Evolutionary conservation across 1,140 invertebrate species (phyloP).

Genomic region (Nymphalis io): DNA sequence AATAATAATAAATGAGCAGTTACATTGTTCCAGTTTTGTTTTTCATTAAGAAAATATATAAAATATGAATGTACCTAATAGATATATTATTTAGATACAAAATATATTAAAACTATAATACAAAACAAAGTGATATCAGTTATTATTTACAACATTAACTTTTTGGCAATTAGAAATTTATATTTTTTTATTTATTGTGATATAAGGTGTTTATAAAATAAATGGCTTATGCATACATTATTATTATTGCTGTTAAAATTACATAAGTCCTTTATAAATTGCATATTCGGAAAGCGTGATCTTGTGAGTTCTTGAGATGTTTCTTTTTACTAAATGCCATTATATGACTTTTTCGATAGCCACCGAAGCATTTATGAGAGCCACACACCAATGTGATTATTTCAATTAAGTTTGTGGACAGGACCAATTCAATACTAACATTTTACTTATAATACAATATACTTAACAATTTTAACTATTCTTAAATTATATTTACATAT

Average conservation of each 20-base stretch:
- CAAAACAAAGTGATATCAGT: no score
- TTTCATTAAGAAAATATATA: no score
- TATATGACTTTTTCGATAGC: conserved; percentile 10
- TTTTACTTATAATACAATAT: not conserved
- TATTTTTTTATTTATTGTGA: no score
- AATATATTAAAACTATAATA: no score
- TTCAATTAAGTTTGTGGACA: conserved; percentile 42
- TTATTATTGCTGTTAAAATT: not conserved
- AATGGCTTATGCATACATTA: conserved; percentile 8
- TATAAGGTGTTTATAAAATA: not conserved
- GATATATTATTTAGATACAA: no score
- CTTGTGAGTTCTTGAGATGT: conserved; percentile 4
- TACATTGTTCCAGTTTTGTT: no score
- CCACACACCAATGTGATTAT: conserved; percentile 53
- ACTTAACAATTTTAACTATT: not conserved
- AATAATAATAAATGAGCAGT: no score
- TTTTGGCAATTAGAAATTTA: no score
- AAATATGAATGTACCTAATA: no score
- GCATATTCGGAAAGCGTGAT: conserved; percentile 11
- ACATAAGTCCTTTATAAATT: not conserved
- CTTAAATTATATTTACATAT: no score
- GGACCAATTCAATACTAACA: conserved; percentile 21
- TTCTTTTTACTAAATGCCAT: not conserved
- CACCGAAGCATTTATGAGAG: conserved; percentile 46
- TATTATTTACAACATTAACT: no score